Percentiles rank a stretch among this genome's conserved stretches.
phyloP scores from a whole-genome alignment of 64 coral and sea anemone species.

The Porites lutea region DNA sequence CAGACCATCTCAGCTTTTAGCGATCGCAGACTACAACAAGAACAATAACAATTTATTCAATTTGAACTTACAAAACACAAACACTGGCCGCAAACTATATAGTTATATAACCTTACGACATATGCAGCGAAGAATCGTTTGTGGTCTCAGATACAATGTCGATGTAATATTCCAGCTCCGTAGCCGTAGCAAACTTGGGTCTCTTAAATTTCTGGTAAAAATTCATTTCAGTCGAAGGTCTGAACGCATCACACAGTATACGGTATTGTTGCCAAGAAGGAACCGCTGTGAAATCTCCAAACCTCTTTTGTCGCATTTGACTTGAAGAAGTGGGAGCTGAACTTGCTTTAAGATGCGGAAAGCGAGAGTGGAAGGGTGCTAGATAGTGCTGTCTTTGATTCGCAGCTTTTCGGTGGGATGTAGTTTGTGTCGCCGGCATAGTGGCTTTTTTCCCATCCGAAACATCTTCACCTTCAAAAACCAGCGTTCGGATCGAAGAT shows the following conservation, averaged over 20 bases:
- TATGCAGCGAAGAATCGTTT: neutral
- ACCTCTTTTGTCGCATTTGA: neutral
- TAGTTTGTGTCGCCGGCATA: neutral
- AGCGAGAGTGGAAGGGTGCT: neutral
- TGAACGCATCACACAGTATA: slow-evolving; percentile 23
- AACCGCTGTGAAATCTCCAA: neutral
- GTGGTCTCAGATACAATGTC: neutral
- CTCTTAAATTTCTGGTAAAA: neutral
- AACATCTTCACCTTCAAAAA: neutral
- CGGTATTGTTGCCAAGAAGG: slow-evolving; percentile 28
- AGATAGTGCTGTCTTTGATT: neutral
- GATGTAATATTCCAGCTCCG: slow-evolving; percentile 32
- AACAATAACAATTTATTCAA: too few species aligned
- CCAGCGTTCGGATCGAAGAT: neutral
- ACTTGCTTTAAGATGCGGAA: slow-evolving; percentile 17
- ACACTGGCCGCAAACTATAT: too few species aligned
- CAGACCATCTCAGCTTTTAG: too few species aligned
- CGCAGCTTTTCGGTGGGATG: neutral
- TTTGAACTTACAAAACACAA: too few species aligned
- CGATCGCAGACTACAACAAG: too few species aligned
- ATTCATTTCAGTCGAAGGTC: neutral
- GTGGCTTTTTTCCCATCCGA: neutral
- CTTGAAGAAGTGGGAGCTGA: neutral
- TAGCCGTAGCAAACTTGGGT: slow-evolving; percentile 10
- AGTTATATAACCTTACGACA: neutral